Base-by-base conservation (phyloP, 1,140 invertebrate species). In the Neodiprion virginianus region DNA sequence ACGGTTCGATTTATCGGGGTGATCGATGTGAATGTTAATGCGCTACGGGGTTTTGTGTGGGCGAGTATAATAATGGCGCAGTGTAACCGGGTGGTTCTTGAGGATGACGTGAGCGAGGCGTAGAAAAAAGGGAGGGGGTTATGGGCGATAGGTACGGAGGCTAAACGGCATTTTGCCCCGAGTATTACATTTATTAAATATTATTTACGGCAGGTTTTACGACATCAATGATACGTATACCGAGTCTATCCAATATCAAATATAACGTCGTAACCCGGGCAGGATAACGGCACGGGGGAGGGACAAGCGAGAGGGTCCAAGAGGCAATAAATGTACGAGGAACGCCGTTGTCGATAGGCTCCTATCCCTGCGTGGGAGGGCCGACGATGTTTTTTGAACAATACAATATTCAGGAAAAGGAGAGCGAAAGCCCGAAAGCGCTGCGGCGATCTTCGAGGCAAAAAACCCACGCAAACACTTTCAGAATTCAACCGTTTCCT, bases 101-200 rank as follows among this genome's bases (percentile, higher is more conserved):
- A 40, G 28, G 47, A 67, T 50, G 50, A 48, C 69, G 48, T 50
- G 71, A 28, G 12, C 48, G 69, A 48, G 69, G 47, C 12, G n/a
- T 28, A 23, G 14, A 28, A 48, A 71, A 48, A 71, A 21, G 47
- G 12, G 69, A 71, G 69, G 23, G 40, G 11, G 17, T 23, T 69
- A 69, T 23, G 40, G 40, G 67, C 67, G 11, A 17, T 61, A 61
- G 53, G 67, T 69, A 21, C n/a, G 21, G 40, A n/a, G 72, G 76
- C 77, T 84, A 86, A 86, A 82, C 81, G 85, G 77, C 83, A 81
- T 81, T 86, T 86, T 85, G 83, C 80, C 77, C 77, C 72, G 71
- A 79, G 81, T 87, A 87, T 87, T 88, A 86, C 83, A 87, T 87
- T 88, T 87, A 86, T 88, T 88, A 87, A 87, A 87, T 87, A 87